Base-by-base conservation (phyloP, 2,888 invertebrate species). In the Octodonta nipae region DNA sequence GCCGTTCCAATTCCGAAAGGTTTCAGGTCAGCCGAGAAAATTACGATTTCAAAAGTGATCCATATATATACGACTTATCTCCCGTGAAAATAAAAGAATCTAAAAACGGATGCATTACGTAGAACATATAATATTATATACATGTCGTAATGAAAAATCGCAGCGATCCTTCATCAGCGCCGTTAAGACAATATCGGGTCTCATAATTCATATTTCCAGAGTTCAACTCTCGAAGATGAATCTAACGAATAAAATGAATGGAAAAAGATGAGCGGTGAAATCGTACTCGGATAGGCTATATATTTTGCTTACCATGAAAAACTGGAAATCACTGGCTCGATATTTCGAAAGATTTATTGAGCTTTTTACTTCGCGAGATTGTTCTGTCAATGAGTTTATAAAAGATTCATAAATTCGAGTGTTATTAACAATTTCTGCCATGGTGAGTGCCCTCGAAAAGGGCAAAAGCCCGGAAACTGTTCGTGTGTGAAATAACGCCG, bases 141-240 rank as follows among this genome's bases (percentile, higher is more conserved):
- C 4, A 11, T 3, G n/a, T 22, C 22, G 2, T 11, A 22, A 22
- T 22, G 22, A 22, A 22, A 22, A 22, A 22, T 22, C 22, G 22
- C 3, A 22, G 11, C 22, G 22, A 22, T 22, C 11, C 11, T 22
- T 22, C 22, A 22, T 4, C 11, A 11, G 22, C 30, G 12, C 26
- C 26, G 27, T 33, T 41, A 44, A 39, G 47, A 38, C 40, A 41
- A 36, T 37, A 42, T 37, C 37, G 38, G 46, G 48, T 51, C 51
- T n/a, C 55, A 54, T 55, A 54, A 55, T 50, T 55, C 55, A 56
- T 55, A 53, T 54, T 53, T 51, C 51, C 46, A 44, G 50, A 50
- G 52, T 55, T 55, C 52, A 56, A 54, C 54, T 52, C 47, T 44
- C 44, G 37, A 44, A 46, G 50, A 51, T 50, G 48, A 47, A 47